Evolutionary conservation across 1,140 invertebrate genomes (phyloP).

Genomic region (Anastatus disparis): DNA sequence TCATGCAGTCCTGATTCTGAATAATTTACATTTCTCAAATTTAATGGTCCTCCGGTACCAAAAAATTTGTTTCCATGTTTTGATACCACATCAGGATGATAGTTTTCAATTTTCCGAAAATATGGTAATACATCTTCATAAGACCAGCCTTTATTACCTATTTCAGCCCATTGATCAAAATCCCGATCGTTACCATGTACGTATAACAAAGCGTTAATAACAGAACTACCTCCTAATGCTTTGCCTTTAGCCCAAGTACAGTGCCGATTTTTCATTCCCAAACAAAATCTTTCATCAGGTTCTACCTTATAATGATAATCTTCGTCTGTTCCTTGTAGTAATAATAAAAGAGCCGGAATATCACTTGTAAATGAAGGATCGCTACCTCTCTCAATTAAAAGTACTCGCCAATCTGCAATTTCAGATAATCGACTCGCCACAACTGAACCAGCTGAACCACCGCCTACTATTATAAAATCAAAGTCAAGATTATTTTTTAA

Average conservation of each 20-base stretch:
- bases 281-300: conserved; percentile 69
- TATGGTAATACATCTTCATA: conserved; percentile 72
- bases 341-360: conserved; percentile 68
- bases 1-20: conserved; percentile 46
- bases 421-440: conserved; percentile 72
- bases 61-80: conserved; percentile 52
- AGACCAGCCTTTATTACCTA: conserved; percentile 69
- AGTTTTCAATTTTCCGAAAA: conserved; percentile 66
- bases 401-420: conserved; percentile 64
- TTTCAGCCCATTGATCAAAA: conserved; percentile 73
- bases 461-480: conserved; percentile 71
- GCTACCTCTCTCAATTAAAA: conserved; percentile 72
- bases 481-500: conserved; percentile 60
- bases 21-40: conserved; percentile 68
- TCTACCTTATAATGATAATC: conserved; percentile 78
- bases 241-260: conserved; percentile 78
- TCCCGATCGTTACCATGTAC: conserved; percentile 76
- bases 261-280: conserved; percentile 62
- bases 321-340: conserved; percentile 64
- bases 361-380: conserved; percentile 59
- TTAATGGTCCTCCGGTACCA: conserved; percentile 54
- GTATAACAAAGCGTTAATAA: conserved; percentile 86
- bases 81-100: conserved; percentile 45
- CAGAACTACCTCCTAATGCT: conserved; percentile 80
- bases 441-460: conserved; percentile 75